Base-by-base conservation (phyloP, 2,888 invertebrate genomes). In the Podabrus alpinus region DNA sequence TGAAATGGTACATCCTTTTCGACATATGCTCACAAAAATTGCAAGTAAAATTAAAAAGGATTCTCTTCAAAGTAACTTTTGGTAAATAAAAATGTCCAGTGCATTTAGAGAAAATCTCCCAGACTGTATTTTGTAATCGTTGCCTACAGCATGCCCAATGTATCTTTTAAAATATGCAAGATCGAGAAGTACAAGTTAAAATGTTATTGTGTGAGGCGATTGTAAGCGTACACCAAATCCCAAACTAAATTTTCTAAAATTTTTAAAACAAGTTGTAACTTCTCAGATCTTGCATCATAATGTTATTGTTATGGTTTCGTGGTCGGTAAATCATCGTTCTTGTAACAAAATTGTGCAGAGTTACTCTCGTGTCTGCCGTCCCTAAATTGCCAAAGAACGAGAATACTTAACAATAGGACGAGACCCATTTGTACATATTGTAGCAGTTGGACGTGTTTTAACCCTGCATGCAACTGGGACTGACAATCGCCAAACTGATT, bases 391-490 rank as follows among this genome's bases (percentile, higher is more conserved):
- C 88, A 89, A 13, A 88, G 84, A 59, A 89, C 83, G 3, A 86
- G 86, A 45, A 88, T 81, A 15, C 87, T 87, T 15, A 89, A 81
- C 59, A 79, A 13, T 7, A 90, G 71, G 61, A 90, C 86, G 60
- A 91, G 80, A 59, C 88, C 80, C 64, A 91, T 85, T n/a, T 89
- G 89, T 3, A 89, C 83, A 75, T 89, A 86, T 82, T 90, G 89
- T 68, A 90, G 84, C 80, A 88, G 87, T 80, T 90, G 90, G 15
- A 88, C 86, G 25, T 86, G 86, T 70, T 86, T 87, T 17, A 91
- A 79, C 25, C 90, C 89, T 19, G 85, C 85, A 71, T 89, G 88
- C 67, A 92, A 82, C 74, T 88, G 88, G 2, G 79, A 80, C 78
- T 89, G 88, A 77, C 85, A 86, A 66, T 88, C 88, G 72, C 87